Evolutionary conservation across 1,140 invertebrate species (phyloP).

Genomic region (Drosophila repletoides): DNA sequence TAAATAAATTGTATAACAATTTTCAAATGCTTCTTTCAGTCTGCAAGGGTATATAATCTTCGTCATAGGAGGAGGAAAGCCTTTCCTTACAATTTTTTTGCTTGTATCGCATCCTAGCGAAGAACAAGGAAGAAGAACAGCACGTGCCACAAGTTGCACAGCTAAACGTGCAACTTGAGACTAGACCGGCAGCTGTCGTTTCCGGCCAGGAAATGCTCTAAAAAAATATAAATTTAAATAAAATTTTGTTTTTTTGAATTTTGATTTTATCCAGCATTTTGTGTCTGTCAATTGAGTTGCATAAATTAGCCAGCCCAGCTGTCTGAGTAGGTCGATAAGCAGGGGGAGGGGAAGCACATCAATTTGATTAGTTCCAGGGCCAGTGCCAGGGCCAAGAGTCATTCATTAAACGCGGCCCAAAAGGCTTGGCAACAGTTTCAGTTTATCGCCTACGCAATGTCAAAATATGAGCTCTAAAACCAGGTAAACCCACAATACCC

Average conservation of each 20-base stretch:
- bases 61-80: too few relatives aligned
- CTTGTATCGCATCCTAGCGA: not conserved
- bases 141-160: conserved; percentile 48
- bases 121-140: conserved; percentile 1
- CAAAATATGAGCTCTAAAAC: conserved; percentile 35
- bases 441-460: conserved; percentile 61
- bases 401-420: conserved; percentile 66
- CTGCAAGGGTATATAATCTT: too few relatives aligned
- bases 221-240: conserved; percentile 6
- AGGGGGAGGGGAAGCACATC: conserved; percentile 11
- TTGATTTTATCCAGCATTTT: conserved; percentile 23
- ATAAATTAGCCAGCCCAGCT: conserved; percentile 53
- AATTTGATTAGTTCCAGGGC: conserved; percentile 61
- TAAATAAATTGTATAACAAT: too few relatives aligned
- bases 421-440: conserved; percentile 36
- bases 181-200: conserved; percentile 21
- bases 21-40: too few relatives aligned
- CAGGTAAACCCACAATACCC: not conserved
- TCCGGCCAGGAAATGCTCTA: conserved; percentile 40
- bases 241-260: not conserved
- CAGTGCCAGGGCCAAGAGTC: conserved; percentile 39
- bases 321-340: not conserved
- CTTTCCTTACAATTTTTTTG: too few relatives aligned
- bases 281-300: conserved; percentile 25
- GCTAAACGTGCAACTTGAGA: conserved; percentile 28